Percentiles rank a stretch among this genome's conserved stretches.
These are phyloP conservation scores for Operophtera brumata DNA, from an alignment of 2,888 invertebrate genomes.

Conservation along the genomic window DNA sequence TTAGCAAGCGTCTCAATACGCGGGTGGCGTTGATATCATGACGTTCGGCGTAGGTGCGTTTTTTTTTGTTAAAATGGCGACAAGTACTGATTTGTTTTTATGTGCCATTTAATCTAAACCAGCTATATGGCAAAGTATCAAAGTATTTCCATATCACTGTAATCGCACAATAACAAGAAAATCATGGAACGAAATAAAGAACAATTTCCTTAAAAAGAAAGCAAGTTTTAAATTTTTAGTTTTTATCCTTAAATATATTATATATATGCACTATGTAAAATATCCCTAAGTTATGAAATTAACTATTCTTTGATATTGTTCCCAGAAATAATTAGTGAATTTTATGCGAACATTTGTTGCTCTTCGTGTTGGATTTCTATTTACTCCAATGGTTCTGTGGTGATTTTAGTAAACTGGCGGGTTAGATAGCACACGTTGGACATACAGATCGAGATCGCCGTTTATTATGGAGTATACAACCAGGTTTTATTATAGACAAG, in stretches of 20 bases:
- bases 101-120: constrained; percentile 18
- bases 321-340: constrained; percentile 29
- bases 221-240: no score
- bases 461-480: constrained; percentile 30
- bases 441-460: constrained; percentile 27
- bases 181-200: constrained; percentile 32
- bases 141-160: constrained; percentile 24
- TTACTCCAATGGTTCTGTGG: constrained; percentile 23
- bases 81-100: constrained; percentile 27
- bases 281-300: no score
- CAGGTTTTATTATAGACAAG: constrained; percentile 27
- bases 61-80: constrained; percentile 8
- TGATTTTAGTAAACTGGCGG: constrained; percentile 27
- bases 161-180: constrained; percentile 29
- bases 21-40: no score
- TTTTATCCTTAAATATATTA: no score
- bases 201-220: not conserved
- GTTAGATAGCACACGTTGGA: constrained; percentile 7
- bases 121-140: constrained; percentile 24
- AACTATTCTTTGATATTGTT: constrained; percentile 27
- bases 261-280: not conserved
- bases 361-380: constrained; percentile 29
- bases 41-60: no score
- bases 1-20: no score
- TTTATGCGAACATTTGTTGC: constrained; percentile 29